Evolutionary conservation across 2,113 vertebrate species (phyloP).

Genomic region (Pontoporia blainvillei): DNA sequence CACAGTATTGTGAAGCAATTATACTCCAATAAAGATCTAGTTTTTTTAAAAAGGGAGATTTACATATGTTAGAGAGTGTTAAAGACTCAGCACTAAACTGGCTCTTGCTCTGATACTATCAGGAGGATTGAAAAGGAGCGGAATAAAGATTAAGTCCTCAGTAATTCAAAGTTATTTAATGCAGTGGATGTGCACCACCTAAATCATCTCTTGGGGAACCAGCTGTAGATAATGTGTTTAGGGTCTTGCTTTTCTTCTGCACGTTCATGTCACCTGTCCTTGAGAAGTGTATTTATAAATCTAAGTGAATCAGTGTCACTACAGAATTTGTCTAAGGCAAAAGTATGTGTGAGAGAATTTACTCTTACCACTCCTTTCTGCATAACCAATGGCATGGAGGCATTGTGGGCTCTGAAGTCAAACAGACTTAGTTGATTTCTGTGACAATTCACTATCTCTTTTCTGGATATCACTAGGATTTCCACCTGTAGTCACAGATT

Average conservation of each 20-base stretch:
- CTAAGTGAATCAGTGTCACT: not conserved
- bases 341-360: rapidly evolving
- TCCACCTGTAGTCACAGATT: not conserved
- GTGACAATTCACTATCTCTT: not conserved
- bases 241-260: not conserved
- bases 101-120: not conserved
- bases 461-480: constrained; percentile 16
- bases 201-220: not conserved
- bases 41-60: not conserved
- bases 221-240: not conserved
- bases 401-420: not conserved
- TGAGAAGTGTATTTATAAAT: not conserved
- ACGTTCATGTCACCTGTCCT: not conserved
- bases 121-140: not conserved
- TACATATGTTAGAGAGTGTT: not conserved
- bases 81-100: not conserved
- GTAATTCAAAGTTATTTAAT: constrained; percentile 22
- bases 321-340: not conserved
- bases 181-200: not conserved
- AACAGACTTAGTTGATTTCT: not conserved
- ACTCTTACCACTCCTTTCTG: not conserved
- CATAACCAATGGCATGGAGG: not conserved
- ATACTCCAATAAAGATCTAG: no score
- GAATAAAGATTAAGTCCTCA: not conserved
- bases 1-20: no score